Conservation (phyloP, 2,113 vertebrate genomes). For the Charina bottae region DNA sequence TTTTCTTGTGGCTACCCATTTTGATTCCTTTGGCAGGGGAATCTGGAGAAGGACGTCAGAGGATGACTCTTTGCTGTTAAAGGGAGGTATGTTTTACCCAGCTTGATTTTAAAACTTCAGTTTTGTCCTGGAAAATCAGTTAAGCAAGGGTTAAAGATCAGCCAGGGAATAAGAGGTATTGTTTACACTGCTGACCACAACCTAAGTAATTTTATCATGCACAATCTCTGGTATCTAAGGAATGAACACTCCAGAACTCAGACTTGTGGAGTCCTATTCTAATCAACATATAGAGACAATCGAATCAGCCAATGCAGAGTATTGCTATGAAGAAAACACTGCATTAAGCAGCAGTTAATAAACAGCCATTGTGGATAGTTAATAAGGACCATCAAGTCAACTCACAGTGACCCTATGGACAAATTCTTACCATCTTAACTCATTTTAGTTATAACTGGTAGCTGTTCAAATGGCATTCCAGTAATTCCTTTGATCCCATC, state of each 20-base stretch:
- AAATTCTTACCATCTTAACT: not conserved
- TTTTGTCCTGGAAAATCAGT: not conserved
- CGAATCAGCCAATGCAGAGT: not conserved
- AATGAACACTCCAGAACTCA: not conserved
- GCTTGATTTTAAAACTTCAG: not conserved
- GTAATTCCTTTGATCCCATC: not conserved
- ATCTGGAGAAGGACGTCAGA: not conserved
- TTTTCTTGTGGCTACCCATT: not conserved
- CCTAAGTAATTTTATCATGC: not conserved
- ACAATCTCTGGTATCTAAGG: not conserved
- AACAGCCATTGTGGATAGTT: not conserved
- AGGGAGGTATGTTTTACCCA: not conserved
- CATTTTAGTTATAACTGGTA: not conserved
- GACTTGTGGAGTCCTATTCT: not conserved
- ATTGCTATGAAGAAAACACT: not conserved
- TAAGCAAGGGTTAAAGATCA: not conserved
- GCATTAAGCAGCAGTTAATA: not conserved
- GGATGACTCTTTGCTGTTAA: not conserved
- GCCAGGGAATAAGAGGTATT: not conserved
- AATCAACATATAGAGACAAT: not conserved
- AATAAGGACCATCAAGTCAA: not conserved
- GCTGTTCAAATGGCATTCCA: not conserved
- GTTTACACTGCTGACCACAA: not conserved
- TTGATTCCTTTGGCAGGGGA: not conserved
- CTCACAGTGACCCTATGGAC: not conserved